Percentiles rank a stretch among this genome's conserved stretches.
These are phyloP conservation scores for Pseudorectes ferrugineus DNA, from an alignment of 2,113 vertebrate species.

Conservation along the genomic window DNA sequence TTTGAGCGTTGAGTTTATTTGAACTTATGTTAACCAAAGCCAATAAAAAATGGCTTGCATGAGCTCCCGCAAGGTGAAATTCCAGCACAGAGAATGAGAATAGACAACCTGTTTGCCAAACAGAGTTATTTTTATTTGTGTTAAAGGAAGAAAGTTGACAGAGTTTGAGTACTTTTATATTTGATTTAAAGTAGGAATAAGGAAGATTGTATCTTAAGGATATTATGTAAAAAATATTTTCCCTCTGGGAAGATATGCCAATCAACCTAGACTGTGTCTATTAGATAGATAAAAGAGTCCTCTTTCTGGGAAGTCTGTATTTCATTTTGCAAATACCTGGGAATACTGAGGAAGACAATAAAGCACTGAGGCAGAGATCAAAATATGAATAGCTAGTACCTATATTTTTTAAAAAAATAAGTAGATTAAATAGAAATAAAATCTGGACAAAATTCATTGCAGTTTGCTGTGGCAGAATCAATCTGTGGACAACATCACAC, in stretches of 20 bases:
- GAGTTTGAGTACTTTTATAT: constrained; percentile 11
- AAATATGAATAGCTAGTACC: background rate
- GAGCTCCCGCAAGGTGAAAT: constrained; percentile 48
- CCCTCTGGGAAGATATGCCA: background rate
- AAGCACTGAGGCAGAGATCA: fast-evolving
- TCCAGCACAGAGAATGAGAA: constrained; percentile 1
- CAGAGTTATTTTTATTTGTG: constrained; percentile 32
- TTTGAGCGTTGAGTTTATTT: constrained; percentile 57
- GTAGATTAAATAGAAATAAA: background rate
- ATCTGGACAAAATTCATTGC: background rate
- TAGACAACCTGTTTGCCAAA: constrained; percentile 39
- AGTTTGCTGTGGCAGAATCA: background rate
- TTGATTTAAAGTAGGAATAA: constrained; percentile 29
- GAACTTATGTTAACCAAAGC: constrained; percentile 49
- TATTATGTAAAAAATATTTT: background rate
- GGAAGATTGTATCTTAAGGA: background rate
- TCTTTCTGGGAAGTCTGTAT: background rate
- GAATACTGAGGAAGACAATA: background rate
- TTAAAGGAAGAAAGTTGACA: constrained; percentile 12
- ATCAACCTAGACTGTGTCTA: background rate
- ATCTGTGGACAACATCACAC: background rate
- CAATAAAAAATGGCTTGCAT: constrained; percentile 32
- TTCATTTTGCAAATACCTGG: background rate
- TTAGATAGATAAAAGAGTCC: background rate
- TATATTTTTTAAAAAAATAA: background rate